Evolutionary conservation across 2,113 vertebrate species (phyloP).

Genomic region (Cyphomyrus plagiostoma): DNA sequence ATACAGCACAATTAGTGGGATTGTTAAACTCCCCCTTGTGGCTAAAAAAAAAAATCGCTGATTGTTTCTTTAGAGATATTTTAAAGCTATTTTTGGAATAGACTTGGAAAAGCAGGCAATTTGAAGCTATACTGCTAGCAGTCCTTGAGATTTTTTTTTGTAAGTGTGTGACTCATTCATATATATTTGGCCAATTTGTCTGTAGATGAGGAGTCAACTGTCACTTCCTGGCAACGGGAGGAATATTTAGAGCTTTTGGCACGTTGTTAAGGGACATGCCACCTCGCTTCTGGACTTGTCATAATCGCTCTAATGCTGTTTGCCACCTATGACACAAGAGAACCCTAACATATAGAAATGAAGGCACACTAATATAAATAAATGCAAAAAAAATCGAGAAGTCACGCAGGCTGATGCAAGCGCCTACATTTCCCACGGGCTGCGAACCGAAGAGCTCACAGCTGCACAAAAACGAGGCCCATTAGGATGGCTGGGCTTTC

Average conservation of each 20-base stretch:
- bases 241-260: constrained; percentile 51
- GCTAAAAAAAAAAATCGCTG: constrained; percentile 11
- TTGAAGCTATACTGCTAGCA: constrained; percentile 3
- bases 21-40: constrained; percentile 1
- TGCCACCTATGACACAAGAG: constrained; percentile 46
- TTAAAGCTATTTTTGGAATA: neutral
- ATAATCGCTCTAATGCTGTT: constrained; percentile 47
- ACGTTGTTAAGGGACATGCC: constrained; percentile 34
- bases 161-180: constrained; percentile 36
- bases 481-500: neutral
- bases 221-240: constrained; percentile 43
- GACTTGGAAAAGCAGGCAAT: neutral
- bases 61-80: neutral
- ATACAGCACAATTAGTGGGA: neutral
- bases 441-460: neutral
- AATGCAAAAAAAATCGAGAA: neutral
- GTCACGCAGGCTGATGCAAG: neutral
- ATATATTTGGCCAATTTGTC: constrained; percentile 44
- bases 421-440: neutral
- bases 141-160: neutral
- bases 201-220: constrained; percentile 45
- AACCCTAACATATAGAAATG: constrained; percentile 30
- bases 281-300: constrained; percentile 33
- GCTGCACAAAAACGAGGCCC: neutral
- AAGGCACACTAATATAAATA: neutral